Percentiles rank a stretch among this genome's conserved stretches.
Evolutionary conservation across 2,113 vertebrate genomes (phyloP).

Genomic region (Candoia aspera): DNA sequence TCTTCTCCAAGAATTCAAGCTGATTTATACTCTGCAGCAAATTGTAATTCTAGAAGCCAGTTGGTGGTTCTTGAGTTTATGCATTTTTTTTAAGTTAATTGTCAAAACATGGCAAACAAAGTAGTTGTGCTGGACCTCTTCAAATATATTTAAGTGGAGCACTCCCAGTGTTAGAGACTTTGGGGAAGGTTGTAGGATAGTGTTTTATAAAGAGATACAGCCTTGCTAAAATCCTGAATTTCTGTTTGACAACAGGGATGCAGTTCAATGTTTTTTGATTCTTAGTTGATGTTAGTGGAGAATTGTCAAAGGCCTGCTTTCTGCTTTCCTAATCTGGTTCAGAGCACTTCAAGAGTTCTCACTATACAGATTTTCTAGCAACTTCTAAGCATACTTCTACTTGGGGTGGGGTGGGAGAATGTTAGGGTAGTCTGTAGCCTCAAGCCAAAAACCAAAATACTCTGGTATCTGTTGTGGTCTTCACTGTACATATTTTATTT

Average conservation of each 20-base stretch:
- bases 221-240: background rate
- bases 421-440: background rate
- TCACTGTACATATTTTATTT: background rate
- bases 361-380: background rate
- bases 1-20: background rate
- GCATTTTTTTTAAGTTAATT: background rate
- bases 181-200: background rate
- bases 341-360: background rate
- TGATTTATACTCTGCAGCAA: background rate
- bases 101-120: background rate
- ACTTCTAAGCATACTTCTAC: background rate
- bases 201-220: background rate
- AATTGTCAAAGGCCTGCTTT: background rate
- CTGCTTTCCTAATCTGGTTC: background rate
- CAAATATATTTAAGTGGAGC: background rate
- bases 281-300: background rate
- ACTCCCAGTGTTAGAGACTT: background rate
- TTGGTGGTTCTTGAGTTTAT: background rate
- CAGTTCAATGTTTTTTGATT: background rate
- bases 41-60: background rate
- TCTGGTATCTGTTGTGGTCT: background rate
- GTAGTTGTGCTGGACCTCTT: background rate
- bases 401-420: background rate
- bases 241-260: background rate
- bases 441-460: background rate